phyloP scores from a whole-genome alignment of 1,140 invertebrate genomes.

The Drosophila bocki region DNA sequence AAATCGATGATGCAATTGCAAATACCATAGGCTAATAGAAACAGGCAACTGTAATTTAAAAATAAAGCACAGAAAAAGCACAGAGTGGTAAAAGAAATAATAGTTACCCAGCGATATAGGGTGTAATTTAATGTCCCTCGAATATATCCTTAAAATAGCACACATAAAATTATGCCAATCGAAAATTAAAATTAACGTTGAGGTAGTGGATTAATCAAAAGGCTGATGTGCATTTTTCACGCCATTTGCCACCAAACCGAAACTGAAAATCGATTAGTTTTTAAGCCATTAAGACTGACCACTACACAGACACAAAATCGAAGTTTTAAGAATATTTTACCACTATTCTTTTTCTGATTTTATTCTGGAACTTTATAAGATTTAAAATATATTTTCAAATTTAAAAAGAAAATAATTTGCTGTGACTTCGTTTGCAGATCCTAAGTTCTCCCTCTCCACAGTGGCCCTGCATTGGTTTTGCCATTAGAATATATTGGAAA shows the following conservation, averaged over 20 bases:
- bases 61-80: slow-evolving; percentile 16
- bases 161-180: too few species aligned
- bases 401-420: too few species aligned
- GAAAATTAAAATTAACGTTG: neutral
- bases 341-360: too few species aligned
- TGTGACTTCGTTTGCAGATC: too few species aligned
- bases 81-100: neutral
- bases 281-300: slow-evolving; percentile 16
- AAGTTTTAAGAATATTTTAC: too few species aligned
- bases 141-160: too few species aligned
- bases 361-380: too few species aligned
- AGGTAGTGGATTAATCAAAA: neutral
- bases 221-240: slow-evolving; percentile 30
- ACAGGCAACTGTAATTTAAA: slow-evolving; percentile 57
- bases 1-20: slow-evolving; percentile 82
- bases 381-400: too few species aligned
- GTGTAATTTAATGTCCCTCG: neutral
- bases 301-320: neutral
- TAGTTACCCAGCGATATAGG: neutral
- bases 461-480: too few species aligned
- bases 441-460: too few species aligned
- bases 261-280: slow-evolving; percentile 67
- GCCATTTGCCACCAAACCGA: slow-evolving; percentile 34
- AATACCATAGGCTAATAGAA: slow-evolving; percentile 63
- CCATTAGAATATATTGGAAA: too few species aligned